These are phyloP conservation scores for Heliocidaris erythrogramma DNA, from an alignment of 35 echinoderm and acorn worm genomes.

Conservation along the genomic window DNA sequence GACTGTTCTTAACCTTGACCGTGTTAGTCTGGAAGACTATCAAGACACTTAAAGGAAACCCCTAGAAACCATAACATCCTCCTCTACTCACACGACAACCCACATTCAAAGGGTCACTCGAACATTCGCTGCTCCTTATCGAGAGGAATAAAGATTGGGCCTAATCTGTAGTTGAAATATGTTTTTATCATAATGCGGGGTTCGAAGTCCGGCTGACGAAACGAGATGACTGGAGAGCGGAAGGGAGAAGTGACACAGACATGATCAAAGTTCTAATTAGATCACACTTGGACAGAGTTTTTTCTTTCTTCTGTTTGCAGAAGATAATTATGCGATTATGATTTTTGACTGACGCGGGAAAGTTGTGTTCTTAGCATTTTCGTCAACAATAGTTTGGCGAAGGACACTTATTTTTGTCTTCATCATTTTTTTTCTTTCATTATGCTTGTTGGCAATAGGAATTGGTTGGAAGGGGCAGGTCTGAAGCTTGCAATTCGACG, in stretches of 20 bases:
- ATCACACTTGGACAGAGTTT: neutral
- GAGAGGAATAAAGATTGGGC: neutral
- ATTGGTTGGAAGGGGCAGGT: neutral
- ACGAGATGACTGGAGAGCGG: neutral
- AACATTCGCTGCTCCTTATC: neutral
- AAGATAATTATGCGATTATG: neutral
- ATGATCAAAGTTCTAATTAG: conserved; percentile 51
- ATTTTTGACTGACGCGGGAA: conserved; percentile 17
- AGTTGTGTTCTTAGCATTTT: neutral
- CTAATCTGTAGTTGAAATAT: conserved; percentile 28
- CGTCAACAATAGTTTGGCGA: neutral
- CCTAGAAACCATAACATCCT: neutral
- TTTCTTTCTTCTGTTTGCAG: neutral
- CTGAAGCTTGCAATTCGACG: conserved; percentile 12
- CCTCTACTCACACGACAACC: neutral
- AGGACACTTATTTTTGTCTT: conserved; percentile 4
- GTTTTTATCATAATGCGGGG: conserved; percentile 41
- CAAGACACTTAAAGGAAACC: neutral
- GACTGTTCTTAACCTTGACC: conserved; percentile 33
- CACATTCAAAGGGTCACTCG: neutral
- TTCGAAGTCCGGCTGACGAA: conserved; percentile 1
- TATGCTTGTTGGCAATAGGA: neutral
- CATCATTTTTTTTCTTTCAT: neutral
- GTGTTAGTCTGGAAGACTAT: neutral
- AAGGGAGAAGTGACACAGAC: neutral